phyloP scores from a whole-genome alignment of 2,113 vertebrate species.

The Tyrannus savana region DNA sequence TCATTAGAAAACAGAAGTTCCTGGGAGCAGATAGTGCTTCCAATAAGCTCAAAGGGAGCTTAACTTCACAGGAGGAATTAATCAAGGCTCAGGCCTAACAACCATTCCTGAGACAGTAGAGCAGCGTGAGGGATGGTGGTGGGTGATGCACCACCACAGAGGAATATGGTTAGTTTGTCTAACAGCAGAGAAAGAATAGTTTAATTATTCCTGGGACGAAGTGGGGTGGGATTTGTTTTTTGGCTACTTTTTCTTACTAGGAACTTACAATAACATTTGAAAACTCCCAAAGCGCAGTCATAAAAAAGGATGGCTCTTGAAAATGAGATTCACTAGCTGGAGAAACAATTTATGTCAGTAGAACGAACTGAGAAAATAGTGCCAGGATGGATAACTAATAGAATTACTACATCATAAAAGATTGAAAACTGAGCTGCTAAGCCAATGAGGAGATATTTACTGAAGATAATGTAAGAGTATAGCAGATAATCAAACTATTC shows the following conservation, averaged over 20 bases:
- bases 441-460: background rate
- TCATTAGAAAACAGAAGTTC: background rate
- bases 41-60: background rate
- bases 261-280: background rate
- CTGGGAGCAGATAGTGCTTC: background rate
- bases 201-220: background rate
- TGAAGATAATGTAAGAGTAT: background rate
- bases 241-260: background rate
- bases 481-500: background rate
- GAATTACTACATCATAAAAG: background rate
- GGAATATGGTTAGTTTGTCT: background rate
- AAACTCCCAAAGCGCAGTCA: background rate
- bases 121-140: fast-evolving
- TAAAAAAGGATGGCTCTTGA: background rate
- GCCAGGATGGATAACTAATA: background rate
- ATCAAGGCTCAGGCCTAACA: background rate
- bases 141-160: background rate
- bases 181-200: background rate
- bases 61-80: background rate
- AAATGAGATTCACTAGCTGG: background rate
- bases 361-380: background rate
- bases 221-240: background rate
- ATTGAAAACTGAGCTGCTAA: background rate
- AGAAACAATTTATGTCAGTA: background rate
- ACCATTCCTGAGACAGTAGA: background rate